Conservation (phyloP, 2,797 vertebrate genomes). For the Coregonus ussuriensis region DNA sequence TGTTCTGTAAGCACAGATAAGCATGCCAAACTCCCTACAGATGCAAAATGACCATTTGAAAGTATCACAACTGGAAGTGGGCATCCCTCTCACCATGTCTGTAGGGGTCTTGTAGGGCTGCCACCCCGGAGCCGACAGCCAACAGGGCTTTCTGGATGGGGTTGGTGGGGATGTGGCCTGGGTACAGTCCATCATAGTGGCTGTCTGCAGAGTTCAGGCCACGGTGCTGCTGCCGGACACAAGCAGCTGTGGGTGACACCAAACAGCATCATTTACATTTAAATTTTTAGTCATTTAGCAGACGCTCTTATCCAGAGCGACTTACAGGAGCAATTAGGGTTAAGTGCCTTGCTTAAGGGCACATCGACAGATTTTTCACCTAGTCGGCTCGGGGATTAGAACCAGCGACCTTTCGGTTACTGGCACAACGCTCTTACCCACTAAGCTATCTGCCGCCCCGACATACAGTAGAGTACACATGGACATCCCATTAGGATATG, state of each 20-base stretch:
- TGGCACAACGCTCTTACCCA: no score
- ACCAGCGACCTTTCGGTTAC: no score
- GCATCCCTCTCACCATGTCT: constrained; percentile 85
- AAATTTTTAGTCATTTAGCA: no score
- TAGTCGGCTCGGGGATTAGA: no score
- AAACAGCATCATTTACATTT: not conserved
- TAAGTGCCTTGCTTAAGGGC: no score
- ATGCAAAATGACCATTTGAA: not conserved
- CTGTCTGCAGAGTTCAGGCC: constrained; percentile 30
- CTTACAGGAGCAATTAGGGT: no score
- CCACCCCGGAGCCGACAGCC: constrained; percentile 84
- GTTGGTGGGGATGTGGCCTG: constrained; percentile 86
- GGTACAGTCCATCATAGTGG: constrained; percentile 75
- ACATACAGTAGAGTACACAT: not conserved
- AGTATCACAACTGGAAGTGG: not conserved
- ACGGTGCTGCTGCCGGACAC: constrained; percentile 43
- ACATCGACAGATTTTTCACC: no score
- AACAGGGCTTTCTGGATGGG: constrained; percentile 85
- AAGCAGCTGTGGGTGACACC: constrained; percentile 32
- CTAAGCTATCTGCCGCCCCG: no score
- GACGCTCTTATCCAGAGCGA: no score
- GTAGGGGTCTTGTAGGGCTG: constrained; percentile 87
- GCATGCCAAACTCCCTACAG: not conserved
- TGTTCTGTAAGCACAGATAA: no score
- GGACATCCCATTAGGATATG: no score